Conservation (phyloP, 2,113 vertebrate genomes). For the Colaptes auratus region DNA sequence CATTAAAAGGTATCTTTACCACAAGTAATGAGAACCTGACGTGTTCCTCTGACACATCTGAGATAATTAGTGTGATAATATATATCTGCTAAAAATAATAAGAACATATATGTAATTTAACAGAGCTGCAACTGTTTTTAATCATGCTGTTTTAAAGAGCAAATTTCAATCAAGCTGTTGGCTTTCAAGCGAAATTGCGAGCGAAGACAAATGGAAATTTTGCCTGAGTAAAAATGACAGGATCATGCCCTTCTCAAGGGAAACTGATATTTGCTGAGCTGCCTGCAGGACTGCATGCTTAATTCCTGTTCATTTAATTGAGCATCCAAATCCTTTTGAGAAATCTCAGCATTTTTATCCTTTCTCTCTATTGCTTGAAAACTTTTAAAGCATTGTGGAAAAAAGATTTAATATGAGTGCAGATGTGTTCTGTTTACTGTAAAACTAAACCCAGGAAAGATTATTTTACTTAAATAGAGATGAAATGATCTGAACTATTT, state of each 20-base stretch:
- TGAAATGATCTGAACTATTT: neutral
- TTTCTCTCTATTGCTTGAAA: neutral
- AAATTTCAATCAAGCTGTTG: constrained; percentile 42
- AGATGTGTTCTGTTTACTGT: constrained; percentile 2
- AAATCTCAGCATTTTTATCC: constrained; percentile 7
- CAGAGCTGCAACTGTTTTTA: constrained; percentile 24
- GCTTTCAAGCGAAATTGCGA: constrained; percentile 32
- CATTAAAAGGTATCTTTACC: constrained; percentile 4
- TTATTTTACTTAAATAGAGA: neutral
- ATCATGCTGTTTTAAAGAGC: constrained; percentile 43
- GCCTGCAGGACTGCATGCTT: constrained; percentile 28
- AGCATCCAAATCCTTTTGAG: constrained; percentile 8
- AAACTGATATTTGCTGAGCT: constrained; percentile 51
- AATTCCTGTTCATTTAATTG: constrained; percentile 44
- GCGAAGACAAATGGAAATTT: constrained; percentile 54
- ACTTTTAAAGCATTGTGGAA: neutral
- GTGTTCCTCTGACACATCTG: constrained; percentile 34
- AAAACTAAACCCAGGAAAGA: neutral
- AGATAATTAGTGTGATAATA: constrained; percentile 53
- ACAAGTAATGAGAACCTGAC: constrained; percentile 9
- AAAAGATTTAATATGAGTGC: neutral
- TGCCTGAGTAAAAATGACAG: neutral
- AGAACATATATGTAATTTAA: constrained; percentile 49
- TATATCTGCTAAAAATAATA: constrained; percentile 29
- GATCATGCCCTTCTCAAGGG: constrained; percentile 33